phyloP scores from a whole-genome alignment of 2,797 vertebrate genomes.

The Diplodus sargus region DNA sequence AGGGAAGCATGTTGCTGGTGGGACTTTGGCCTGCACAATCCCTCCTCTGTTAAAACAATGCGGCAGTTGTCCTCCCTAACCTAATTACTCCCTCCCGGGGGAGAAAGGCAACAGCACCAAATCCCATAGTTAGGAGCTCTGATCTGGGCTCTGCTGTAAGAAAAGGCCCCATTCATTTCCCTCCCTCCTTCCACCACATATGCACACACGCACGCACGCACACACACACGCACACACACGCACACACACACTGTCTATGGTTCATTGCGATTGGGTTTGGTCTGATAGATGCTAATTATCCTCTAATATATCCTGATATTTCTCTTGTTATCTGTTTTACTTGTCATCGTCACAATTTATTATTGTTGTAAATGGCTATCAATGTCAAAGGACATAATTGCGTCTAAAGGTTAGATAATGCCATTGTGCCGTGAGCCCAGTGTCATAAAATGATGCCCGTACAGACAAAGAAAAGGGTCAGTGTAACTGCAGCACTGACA shows the following conservation, averaged over 20 bases:
- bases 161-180: slow-evolving; percentile 84
- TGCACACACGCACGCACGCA: slow-evolving; percentile 56
- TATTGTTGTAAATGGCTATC: slow-evolving; percentile 19
- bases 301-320: slow-evolving; percentile 50
- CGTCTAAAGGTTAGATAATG: slow-evolving; percentile 1
- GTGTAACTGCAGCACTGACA: not conserved
- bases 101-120: slow-evolving; percentile 87
- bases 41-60: slow-evolving; percentile 90
- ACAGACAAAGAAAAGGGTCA: not conserved
- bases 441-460: not conserved
- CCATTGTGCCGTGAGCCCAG: not conserved
- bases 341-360: slow-evolving; percentile 27
- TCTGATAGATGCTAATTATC: slow-evolving; percentile 57
- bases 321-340: slow-evolving; percentile 46
- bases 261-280: slow-evolving; percentile 45
- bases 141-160: slow-evolving; percentile 83
- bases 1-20: slow-evolving; percentile 86
- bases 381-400: not conserved
- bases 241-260: slow-evolving; percentile 50
- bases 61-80: slow-evolving; percentile 87
- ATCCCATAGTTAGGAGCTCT: slow-evolving; percentile 87
- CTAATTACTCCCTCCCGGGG: slow-evolving; percentile 87
- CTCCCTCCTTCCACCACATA: slow-evolving; percentile 59
- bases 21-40: slow-evolving; percentile 87
- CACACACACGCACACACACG: slow-evolving; percentile 50